A percentile compares a stretch with the other conserved stretches of the same genome.
Conservation (phyloP, 2,888 invertebrate genomes). For the Rapana venosa region DNA sequence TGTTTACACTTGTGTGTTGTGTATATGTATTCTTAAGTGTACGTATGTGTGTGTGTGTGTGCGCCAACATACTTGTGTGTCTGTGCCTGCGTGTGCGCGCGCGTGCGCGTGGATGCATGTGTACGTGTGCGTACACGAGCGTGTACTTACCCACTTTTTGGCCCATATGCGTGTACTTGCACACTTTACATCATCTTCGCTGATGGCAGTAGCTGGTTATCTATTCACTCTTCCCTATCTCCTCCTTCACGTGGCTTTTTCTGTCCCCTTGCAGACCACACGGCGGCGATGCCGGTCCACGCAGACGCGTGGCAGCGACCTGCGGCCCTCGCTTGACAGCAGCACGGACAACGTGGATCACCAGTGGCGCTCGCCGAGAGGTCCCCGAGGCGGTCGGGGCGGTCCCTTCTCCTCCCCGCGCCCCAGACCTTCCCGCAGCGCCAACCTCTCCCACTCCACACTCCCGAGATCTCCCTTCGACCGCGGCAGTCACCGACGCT, state of each 20-base stretch:
- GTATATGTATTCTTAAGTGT: too few species aligned
- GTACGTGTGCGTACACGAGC: too few species aligned
- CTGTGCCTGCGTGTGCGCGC: too few species aligned
- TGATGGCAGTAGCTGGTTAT: neutral
- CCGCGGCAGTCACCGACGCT: constrained; percentile 39
- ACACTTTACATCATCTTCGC: too few species aligned
- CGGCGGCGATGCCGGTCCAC: constrained; percentile 69
- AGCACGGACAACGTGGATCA: constrained; percentile 58
- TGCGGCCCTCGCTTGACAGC: constrained; percentile 57
- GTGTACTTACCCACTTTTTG: too few species aligned
- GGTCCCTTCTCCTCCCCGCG: constrained; percentile 41
- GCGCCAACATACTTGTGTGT: too few species aligned
- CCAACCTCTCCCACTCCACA: constrained; percentile 38
- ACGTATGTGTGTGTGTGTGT: too few species aligned
- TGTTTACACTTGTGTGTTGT: too few species aligned
- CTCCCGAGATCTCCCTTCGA: constrained; percentile 47
- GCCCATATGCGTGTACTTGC: too few species aligned
- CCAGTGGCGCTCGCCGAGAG: constrained; percentile 48
- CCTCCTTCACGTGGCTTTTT: constrained; percentile 39
- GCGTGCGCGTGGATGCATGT: too few species aligned
- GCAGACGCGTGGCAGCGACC: constrained; percentile 64
- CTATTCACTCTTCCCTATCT: neutral
- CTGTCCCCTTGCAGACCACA: constrained; percentile 52
- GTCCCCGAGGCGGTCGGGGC: constrained; percentile 34
- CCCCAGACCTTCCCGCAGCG: constrained; percentile 44